Conservation (phyloP, 2,113 vertebrate species). For the Bufo bufo region DNA sequence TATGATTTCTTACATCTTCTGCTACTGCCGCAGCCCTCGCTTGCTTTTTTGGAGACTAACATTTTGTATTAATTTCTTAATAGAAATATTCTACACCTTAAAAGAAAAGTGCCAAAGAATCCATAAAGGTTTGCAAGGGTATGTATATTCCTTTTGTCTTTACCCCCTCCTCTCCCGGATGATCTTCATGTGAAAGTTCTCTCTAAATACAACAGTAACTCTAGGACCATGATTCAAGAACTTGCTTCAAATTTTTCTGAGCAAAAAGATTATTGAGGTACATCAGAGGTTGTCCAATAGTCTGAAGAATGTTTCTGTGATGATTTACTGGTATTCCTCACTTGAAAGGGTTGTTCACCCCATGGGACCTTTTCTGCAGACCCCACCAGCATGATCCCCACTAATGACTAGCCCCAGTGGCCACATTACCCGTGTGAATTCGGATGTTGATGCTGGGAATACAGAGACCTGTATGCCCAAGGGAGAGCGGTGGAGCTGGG, state of each 20-base stretch:
- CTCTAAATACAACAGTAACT: too few relatives aligned
- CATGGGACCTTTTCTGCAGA: too few relatives aligned
- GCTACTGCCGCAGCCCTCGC: neutral
- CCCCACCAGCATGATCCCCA: too few relatives aligned
- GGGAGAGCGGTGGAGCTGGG: too few relatives aligned
- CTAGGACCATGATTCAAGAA: neutral
- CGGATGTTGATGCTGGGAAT: too few relatives aligned
- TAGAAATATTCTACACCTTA: constrained; percentile 65
- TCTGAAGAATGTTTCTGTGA: too few relatives aligned
- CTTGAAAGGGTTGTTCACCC: too few relatives aligned
- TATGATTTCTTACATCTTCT: neutral
- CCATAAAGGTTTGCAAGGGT: constrained; percentile 86
- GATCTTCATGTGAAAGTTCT: too few relatives aligned
- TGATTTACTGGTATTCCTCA: neutral
- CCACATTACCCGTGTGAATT: too few relatives aligned
- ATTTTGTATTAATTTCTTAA: neutral
- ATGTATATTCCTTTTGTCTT: constrained; percentile 63
- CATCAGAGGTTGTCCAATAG: too few relatives aligned
- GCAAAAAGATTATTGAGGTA: neutral
- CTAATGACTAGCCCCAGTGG: too few relatives aligned
- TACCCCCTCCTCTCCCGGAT: neutral
- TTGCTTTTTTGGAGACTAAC: neutral
- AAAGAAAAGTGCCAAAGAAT: constrained; percentile 82
- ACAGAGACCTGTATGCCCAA: too few relatives aligned
- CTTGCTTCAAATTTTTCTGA: neutral